Base-by-base conservation (phyloP, 2,797 vertebrate species). In the Perodicticus potto region DNA sequence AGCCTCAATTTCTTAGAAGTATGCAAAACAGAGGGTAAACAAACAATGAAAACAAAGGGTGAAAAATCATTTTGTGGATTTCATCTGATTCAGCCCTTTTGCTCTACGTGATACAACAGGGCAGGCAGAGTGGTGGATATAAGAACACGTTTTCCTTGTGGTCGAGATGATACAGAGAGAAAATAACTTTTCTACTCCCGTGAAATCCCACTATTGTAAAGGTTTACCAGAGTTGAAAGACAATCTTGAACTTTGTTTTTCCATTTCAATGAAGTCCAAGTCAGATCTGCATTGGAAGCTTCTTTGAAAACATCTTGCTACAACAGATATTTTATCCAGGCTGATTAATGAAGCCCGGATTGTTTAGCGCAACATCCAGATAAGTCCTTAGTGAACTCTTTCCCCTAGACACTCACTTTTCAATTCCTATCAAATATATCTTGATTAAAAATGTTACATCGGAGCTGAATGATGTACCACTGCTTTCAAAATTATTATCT, bases 1-100 rank as follows among this genome's bases (percentile, higher is more conserved):
- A 97, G 98, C 98, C 92, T 97, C 78, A 94, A 93, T 97, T 97
- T 97, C 94, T 93, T 87, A 63, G 74, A 23, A 23, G 29, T 23
- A 7, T 22, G 20, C 40, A 57, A 22, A 88, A 29, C 8, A 87
- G 37, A 93, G 86, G 34, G 16, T 29, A 92, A n/a, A 49, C 29
- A 84, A 22, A 49, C 12, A 55, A 5, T 61, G 80, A n/a, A 96
- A 67, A 43, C 23, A 17, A 45, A 34, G 16, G 37, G 34, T 49
- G 8, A 53, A 96, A 85, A 49, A 7, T 40, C 22, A 3, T 49
- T 63, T 27, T n/a, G 43, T 8, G 19, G 3, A 49, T 61, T 72
- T 69, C 14, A 11, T 43, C 61, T 23, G 74, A 86, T 32, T 80
- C 5, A 45, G 61, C 70, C 29, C 3, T 45, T 70, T 74, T 32